A percentile compares a stretch with the other conserved stretches of the same genome.
Conservation (phyloP, 2,888 invertebrate species). For the Tryphoninae sp. region DNA sequence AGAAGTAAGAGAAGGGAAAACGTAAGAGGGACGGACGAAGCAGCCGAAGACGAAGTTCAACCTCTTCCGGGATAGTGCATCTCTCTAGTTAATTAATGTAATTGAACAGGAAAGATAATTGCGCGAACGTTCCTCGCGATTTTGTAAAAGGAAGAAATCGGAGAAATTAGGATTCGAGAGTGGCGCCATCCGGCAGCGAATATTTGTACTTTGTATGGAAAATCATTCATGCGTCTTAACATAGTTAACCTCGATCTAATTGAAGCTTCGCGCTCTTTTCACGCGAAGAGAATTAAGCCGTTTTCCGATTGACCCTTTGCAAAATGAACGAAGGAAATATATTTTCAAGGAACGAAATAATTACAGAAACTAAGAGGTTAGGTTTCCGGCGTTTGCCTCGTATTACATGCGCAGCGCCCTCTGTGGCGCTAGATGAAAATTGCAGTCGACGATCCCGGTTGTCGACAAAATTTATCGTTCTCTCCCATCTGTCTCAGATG, state of each 20-base stretch:
- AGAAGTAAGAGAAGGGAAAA: conserved; percentile 29
- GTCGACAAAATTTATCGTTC: neutral
- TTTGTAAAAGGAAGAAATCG: conserved; percentile 11
- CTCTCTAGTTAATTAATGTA: conserved; percentile 72
- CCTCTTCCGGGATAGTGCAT: conserved; percentile 55
- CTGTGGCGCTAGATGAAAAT: neutral
- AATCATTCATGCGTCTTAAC: conserved; percentile 14
- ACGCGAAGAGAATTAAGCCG: no score
- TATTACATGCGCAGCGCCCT: no score
- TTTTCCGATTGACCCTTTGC: no score
- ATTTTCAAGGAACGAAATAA: no score
- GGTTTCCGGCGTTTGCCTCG: no score
- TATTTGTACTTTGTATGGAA: conserved; percentile 5
- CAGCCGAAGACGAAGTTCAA: conserved; percentile 19
- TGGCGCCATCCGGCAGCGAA: conserved; percentile 11
- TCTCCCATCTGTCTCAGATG: neutral
- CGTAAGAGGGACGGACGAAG: conserved; percentile 25
- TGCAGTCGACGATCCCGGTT: neutral
- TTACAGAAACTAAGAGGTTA: neutral
- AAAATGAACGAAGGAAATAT: no score
- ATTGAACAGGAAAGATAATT: conserved; percentile 64
- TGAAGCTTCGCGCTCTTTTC: no score
- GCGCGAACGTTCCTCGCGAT: conserved; percentile 37
- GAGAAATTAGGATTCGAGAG: neutral
- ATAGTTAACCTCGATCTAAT: neutral